Evolutionary conservation across 2,113 vertebrate species (phyloP).

Genomic region (Acinonyx jubatus): DNA sequence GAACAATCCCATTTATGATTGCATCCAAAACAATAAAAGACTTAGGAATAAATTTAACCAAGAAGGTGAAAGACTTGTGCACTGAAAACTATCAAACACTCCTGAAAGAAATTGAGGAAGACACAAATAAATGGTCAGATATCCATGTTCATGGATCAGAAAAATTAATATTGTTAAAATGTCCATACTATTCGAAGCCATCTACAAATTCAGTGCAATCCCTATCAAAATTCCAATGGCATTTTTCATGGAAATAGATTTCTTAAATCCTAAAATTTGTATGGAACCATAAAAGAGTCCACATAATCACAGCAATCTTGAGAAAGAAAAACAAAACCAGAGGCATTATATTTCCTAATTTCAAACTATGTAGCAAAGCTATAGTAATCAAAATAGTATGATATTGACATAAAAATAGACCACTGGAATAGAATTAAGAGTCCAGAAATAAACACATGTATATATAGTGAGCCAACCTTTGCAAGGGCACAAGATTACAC

Average conservation of each 20-base stretch:
- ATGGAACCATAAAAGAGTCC: background rate
- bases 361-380: background rate
- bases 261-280: background rate
- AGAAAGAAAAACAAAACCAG: background rate
- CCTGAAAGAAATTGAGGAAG: background rate
- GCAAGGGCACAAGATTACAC: background rate
- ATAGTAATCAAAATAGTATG: background rate
- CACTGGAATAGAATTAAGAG: background rate
- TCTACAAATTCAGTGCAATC: background rate
- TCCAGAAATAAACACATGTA: background rate
- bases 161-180: background rate
- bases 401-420: background rate
- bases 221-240: background rate
- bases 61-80: background rate
- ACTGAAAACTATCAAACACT: background rate
- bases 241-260: background rate
- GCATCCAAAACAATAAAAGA: background rate
- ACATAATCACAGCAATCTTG: background rate
- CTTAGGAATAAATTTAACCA: background rate
- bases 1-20: background rate
- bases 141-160: background rate
- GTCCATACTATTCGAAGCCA: background rate
- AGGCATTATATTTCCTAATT: background rate
- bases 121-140: background rate
- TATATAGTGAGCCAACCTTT: background rate